A percentile compares a stretch with the other conserved stretches of the same genome.
Evolutionary conservation across 2,113 vertebrate species (phyloP).

Genomic region (Falcunculus frontatus): DNA sequence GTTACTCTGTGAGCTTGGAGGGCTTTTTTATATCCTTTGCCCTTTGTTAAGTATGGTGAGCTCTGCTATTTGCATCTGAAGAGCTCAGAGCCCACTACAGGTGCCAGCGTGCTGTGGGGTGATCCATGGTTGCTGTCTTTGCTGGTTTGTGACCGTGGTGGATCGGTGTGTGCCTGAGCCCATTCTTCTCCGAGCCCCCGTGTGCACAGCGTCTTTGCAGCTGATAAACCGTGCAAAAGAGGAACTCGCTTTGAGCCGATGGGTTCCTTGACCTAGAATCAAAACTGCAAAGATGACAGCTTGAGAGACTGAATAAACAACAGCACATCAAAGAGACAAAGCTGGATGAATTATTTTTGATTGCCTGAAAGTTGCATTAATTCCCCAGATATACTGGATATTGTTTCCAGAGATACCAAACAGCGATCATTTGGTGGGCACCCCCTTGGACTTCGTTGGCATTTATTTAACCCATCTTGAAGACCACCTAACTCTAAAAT

Average conservation of each 20-base stretch:
- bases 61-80: not conserved
- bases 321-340: not conserved
- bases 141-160: rapidly evolving
- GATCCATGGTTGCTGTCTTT: not conserved
- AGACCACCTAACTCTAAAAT: not conserved
- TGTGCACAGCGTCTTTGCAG: not conserved
- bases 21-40: rapidly evolving
- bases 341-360: not conserved
- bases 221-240: not conserved
- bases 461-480: not conserved
- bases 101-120: not conserved
- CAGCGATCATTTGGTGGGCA: not conserved
- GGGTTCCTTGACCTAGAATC: not conserved
- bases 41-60: rapidly evolving
- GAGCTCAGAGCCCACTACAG: not conserved
- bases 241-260: rapidly evolving
- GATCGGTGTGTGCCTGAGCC: not conserved
- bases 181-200: rapidly evolving
- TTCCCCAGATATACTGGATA: not conserved
- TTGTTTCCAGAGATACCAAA: not conserved
- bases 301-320: not conserved
- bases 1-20: not conserved
- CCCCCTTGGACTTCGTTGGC: not conserved
- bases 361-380: not conserved
- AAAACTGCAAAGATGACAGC: not conserved